Conservation (phyloP, 35 echinoderm and acorn worm genomes). For the Heliocidaris tuberculata region DNA sequence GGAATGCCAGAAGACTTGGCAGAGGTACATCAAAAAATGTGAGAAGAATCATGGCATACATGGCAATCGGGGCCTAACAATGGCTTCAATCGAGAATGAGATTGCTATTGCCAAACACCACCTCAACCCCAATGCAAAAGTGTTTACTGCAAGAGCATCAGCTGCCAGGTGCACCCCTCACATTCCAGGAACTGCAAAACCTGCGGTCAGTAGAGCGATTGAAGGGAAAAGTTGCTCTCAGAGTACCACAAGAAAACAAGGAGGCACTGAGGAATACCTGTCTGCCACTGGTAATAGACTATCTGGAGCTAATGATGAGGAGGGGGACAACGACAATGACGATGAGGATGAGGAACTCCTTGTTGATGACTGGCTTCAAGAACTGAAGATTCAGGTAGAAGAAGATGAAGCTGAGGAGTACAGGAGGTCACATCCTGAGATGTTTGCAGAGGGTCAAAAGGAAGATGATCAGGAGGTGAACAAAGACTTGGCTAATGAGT, state of each 20-base stretch:
- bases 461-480: background rate
- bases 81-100: slow-evolving; percentile 68
- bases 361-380: slow-evolving; percentile 14
- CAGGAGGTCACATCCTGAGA: slow-evolving; percentile 53
- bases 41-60: slow-evolving; percentile 73
- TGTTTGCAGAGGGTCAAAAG: background rate
- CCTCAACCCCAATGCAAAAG: slow-evolving; percentile 74
- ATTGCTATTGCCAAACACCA: slow-evolving; percentile 61
- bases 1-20: slow-evolving; percentile 77
- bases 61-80: slow-evolving; percentile 48
- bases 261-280: background rate
- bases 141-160: background rate
- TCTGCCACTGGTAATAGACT: background rate
- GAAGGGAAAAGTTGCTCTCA: slow-evolving; percentile 25
- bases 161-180: background rate
- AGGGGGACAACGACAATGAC: too few species aligned
- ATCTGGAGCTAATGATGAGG: slow-evolving; percentile 33
- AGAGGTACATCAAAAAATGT: slow-evolving; percentile 76
- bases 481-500: too few species aligned
- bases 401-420: slow-evolving; percentile 77
- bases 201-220: background rate
- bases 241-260: slow-evolving; percentile 20
- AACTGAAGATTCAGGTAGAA: slow-evolving; percentile 57
- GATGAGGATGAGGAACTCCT: slow-evolving; percentile 56
- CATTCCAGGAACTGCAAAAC: background rate